Evolutionary conservation across 2,113 vertebrate species (phyloP).

Genomic region (Tringa solitaria): DNA sequence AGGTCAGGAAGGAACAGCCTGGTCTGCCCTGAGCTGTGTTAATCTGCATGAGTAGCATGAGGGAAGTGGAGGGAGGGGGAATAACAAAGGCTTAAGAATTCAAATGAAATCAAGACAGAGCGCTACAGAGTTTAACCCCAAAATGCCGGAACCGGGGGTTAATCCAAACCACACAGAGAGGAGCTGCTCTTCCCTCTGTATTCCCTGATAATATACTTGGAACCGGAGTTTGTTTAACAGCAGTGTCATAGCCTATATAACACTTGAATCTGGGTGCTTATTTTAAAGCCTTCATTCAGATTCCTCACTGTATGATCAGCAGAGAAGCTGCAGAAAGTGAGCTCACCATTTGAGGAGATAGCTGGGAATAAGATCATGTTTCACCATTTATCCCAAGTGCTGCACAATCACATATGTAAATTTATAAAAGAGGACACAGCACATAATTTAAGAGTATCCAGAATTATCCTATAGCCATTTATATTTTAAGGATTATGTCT

Average conservation of each 20-base stretch:
- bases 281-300: background rate
- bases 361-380: background rate
- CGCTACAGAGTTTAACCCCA: background rate
- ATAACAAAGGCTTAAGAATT: background rate
- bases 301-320: background rate
- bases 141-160: background rate
- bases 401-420: background rate
- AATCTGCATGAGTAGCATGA: background rate
- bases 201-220: background rate
- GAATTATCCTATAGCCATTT: background rate
- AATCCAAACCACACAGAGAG: background rate
- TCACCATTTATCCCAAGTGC: background rate
- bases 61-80: background rate
- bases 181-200: background rate
- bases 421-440: background rate
- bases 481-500: background rate
- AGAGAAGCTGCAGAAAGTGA: background rate
- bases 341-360: accelerated
- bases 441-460: background rate
- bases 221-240: background rate
- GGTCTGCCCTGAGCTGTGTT: background rate
- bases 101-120: background rate
- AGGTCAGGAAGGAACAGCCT: background rate
- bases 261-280: background rate
- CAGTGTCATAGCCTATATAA: background rate